Evolutionary conservation across 2,888 invertebrate genomes (phyloP).

Genomic region (Synanthedon formicaeformis): DNA sequence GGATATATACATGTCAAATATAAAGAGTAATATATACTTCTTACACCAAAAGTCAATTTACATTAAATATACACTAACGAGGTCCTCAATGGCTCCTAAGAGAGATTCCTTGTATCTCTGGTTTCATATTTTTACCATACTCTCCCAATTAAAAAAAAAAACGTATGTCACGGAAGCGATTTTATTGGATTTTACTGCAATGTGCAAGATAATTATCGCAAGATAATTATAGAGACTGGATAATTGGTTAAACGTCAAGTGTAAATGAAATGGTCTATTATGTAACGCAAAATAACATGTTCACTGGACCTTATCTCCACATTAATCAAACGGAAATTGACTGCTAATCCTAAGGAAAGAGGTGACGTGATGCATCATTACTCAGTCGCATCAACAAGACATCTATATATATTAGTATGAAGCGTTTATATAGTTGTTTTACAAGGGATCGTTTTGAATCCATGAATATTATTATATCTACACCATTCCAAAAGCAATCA

Average conservation of each 20-base stretch:
- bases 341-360: not conserved
- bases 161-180: not conserved
- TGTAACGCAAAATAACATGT: not conserved
- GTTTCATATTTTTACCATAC: not conserved
- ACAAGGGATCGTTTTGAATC: conserved; percentile 21
- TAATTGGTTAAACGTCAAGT: not conserved
- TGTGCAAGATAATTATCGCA: not conserved
- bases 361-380: not conserved
- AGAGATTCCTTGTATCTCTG: not conserved
- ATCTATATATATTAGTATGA: too few relatives aligned
- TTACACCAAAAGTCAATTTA: too few relatives aligned
- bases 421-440: too few relatives aligned
- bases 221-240: not conserved
- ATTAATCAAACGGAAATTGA: not conserved
- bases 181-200: not conserved
- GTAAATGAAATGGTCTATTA: not conserved
- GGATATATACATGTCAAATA: too few relatives aligned
- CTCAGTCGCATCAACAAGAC: too few relatives aligned
- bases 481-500: conserved; percentile 65
- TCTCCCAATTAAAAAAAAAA: not conserved
- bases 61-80: too few relatives aligned
- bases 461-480: conserved; percentile 69
- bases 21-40: too few relatives aligned
- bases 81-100: not conserved
- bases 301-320: not conserved